phyloP scores from a whole-genome alignment of 2,113 vertebrate genomes.

The Erinaceus europaeus region DNA sequence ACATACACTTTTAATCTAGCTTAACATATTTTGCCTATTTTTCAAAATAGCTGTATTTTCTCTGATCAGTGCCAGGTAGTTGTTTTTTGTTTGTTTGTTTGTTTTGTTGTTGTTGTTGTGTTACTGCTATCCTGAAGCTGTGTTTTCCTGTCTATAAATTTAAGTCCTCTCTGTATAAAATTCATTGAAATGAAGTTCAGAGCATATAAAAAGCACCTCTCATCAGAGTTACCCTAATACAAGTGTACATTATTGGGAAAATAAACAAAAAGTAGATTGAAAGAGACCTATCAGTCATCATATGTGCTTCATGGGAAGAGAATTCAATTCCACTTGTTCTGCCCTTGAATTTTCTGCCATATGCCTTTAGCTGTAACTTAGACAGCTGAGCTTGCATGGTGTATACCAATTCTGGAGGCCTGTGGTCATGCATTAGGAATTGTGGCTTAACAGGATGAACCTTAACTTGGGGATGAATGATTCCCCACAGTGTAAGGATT shows the following conservation, averaged over 20 bases:
- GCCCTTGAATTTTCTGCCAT: not conserved
- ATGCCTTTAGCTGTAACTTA: not conserved
- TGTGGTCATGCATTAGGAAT: not conserved
- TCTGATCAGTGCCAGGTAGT: too few species aligned
- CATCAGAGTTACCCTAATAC: not conserved
- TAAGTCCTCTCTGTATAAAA: not conserved
- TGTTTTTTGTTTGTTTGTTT: too few species aligned
- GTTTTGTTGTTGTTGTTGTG: too few species aligned
- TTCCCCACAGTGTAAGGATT: not conserved
- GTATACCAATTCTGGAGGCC: not conserved
- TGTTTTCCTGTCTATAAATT: not conserved
- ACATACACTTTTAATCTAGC: not conserved
- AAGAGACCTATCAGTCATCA: not conserved
- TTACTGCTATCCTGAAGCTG: not conserved
- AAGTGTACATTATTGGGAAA: not conserved
- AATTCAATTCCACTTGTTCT: slow-evolving; percentile 5
- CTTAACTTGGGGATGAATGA: not conserved
- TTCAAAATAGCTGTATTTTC: not conserved
- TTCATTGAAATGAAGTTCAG: slow-evolving; percentile 11
- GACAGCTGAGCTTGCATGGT: not conserved
- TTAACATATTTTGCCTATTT: slow-evolving; percentile 2
- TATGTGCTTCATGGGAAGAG: not conserved
- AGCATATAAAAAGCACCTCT: not conserved
- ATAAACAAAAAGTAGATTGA: not conserved
- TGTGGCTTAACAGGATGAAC: not conserved